A percentile compares a stretch with the other conserved stretches of the same genome.
Conservation (phyloP, 1,140 invertebrate genomes). For the Epicauta chinensis region DNA sequence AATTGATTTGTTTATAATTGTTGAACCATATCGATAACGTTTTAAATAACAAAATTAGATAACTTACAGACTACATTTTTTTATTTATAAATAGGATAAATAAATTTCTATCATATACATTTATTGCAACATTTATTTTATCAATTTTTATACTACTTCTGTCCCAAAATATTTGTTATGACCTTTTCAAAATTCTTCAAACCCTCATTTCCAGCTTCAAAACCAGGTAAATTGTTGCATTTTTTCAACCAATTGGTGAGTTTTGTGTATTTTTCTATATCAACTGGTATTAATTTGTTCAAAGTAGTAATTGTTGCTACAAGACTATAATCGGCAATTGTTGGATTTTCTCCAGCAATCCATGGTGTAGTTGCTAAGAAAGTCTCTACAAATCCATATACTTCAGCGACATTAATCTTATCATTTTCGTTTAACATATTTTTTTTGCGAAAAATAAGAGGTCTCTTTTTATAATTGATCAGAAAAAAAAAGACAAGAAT, state of each 20-base stretch:
- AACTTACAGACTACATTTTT: no score
- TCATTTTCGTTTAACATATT: background rate
- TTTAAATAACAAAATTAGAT: no score
- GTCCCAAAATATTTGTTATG: no score
- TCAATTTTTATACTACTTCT: no score
- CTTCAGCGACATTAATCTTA: slow-evolving; percentile 15
- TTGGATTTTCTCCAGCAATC: slow-evolving; percentile 42
- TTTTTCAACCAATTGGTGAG: background rate
- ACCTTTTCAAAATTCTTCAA: no score
- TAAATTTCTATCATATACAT: no score
- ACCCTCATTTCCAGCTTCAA: no score
- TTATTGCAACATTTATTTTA: no score
- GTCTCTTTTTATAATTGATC: background rate
- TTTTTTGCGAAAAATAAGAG: background rate
- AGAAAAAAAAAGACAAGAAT: background rate
- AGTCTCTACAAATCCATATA: slow-evolving; percentile 35
- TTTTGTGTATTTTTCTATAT: background rate
- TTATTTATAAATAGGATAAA: no score
- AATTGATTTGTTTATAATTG: no score
- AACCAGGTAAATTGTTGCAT: no score
- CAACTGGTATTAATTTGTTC: background rate
- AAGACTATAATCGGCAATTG: slow-evolving; percentile 47
- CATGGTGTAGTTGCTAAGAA: slow-evolving; percentile 26
- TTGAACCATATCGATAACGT: no score
- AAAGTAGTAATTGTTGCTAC: slow-evolving; percentile 16